phyloP scores from a whole-genome alignment of 2,888 invertebrate species.

The Harpalus rubripes region DNA sequence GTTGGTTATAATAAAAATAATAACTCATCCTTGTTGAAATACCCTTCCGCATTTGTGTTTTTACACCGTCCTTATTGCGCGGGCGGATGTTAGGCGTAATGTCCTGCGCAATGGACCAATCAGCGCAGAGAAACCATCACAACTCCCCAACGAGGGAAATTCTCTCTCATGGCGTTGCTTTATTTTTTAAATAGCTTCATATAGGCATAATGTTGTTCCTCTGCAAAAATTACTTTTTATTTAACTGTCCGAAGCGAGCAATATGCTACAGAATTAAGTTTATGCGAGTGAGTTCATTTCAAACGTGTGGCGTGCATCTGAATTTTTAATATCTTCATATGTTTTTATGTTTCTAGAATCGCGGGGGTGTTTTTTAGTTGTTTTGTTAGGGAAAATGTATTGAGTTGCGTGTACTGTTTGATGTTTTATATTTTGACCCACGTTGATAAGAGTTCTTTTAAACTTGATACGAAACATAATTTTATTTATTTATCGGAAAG shows the following conservation, averaged over 20 bases:
- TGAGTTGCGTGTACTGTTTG: constrained; percentile 44
- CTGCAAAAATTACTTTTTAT: constrained; percentile 66
- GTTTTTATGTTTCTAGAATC: constrained; percentile 64
- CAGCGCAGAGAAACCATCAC: constrained; percentile 5
- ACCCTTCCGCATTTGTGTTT: constrained; percentile 35
- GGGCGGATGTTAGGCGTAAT: constrained; percentile 50
- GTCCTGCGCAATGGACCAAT: constrained; percentile 59
- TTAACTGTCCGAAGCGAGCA: constrained; percentile 57
- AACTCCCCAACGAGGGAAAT: constrained; percentile 8
- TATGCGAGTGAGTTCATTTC: constrained; percentile 64
- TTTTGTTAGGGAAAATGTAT: constrained; percentile 32
- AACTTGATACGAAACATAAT: neutral
- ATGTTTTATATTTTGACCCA: constrained; percentile 42
- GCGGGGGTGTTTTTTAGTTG: constrained; percentile 39
- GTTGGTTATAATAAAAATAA: constrained; percentile 48
- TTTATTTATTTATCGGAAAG: neutral
- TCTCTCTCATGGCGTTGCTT: constrained; percentile 52
- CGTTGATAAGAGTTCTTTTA: neutral
- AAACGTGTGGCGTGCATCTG: constrained; percentile 50
- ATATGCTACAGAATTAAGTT: constrained; percentile 54
- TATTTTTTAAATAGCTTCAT: constrained; percentile 66
- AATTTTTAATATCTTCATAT: constrained; percentile 66
- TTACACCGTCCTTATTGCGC: constrained; percentile 57
- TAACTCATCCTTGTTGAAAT: constrained; percentile 31
- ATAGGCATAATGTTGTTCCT: constrained; percentile 66